Conservation (phyloP, 1,140 invertebrate species). For the Nephila pilipes region DNA sequence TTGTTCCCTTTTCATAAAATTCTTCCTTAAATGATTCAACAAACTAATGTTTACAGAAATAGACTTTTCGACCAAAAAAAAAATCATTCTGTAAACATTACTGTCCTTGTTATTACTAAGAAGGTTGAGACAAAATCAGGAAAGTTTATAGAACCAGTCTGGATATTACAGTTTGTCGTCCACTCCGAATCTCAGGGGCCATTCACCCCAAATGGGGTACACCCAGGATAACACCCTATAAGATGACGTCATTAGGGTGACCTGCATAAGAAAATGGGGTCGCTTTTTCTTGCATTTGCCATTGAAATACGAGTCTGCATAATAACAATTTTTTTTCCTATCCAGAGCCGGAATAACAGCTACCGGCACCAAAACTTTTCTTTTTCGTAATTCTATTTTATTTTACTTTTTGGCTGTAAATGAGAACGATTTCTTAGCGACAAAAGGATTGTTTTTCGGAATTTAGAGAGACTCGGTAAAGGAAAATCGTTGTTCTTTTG, state of each 20-base stretch:
- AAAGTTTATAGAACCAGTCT: no score
- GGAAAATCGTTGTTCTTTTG: no score
- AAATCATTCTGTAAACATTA: no score
- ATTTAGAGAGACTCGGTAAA: no score
- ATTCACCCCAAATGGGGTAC: background rate
- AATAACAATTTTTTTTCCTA: background rate
- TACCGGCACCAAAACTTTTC: background rate
- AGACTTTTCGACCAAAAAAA: no score
- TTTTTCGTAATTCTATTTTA: background rate
- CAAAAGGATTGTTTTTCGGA: no score
- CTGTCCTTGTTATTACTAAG: background rate
- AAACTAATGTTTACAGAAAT: no score
- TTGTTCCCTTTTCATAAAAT: no score
- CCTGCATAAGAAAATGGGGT: conserved; percentile 28
- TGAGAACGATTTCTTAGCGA: background rate
- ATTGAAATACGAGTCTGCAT: conserved; percentile 47
- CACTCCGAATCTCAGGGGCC: background rate
- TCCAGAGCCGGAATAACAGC: background rate
- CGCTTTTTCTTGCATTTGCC: conserved; percentile 35
- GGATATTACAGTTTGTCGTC: no score
- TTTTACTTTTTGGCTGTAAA: background rate
- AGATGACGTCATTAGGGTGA: conserved; percentile 24
- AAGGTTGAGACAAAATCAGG: no score
- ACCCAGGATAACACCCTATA: conserved; percentile 20
- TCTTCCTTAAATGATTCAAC: no score